These are phyloP conservation scores for Nasonia vitripennis DNA, from an alignment of 1,140 invertebrate species.

Conservation along the genomic window DNA sequence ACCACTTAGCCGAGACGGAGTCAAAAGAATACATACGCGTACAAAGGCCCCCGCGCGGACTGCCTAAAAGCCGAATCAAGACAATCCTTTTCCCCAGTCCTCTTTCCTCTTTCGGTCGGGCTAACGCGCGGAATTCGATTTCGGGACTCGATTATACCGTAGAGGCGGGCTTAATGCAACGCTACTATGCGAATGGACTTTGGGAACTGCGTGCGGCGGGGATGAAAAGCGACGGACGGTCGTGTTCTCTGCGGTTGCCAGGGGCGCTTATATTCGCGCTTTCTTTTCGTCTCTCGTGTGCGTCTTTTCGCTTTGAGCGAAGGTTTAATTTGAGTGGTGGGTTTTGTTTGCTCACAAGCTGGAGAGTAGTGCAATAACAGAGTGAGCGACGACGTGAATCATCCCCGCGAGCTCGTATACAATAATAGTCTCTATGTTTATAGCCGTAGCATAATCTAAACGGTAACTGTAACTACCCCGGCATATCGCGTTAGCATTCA, in stretches of 20 bases:
- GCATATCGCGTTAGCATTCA: constrained; percentile 27
- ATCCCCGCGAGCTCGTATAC: neutral
- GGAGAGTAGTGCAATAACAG: constrained; percentile 17
- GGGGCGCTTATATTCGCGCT: neutral
- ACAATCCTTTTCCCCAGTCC: neutral
- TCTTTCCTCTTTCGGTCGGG: neutral
- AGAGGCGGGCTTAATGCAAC: neutral
- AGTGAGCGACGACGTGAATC: neutral
- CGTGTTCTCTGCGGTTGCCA: neutral
- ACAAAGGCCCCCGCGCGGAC: neutral
- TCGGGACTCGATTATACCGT: constrained; percentile 18
- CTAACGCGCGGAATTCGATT: constrained; percentile 30
- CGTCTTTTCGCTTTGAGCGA: neutral
- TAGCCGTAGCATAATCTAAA: constrained; percentile 41
- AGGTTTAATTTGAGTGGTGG: no score
- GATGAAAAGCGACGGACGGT: neutral
- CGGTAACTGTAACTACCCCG: constrained; percentile 43
- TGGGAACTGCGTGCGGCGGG: neutral
- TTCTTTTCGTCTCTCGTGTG: neutral
- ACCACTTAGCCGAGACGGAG: neutral
- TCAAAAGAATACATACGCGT: neutral
- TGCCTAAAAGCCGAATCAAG: neutral
- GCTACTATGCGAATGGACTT: constrained; percentile 14
- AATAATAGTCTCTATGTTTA: neutral
- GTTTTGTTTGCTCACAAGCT: constrained; percentile 26